Evolutionary conservation across 2,888 invertebrate genomes (phyloP), one percentile per base, ranked within the genome.

Genomic region (Chrysolina haemoptera): DNA sequence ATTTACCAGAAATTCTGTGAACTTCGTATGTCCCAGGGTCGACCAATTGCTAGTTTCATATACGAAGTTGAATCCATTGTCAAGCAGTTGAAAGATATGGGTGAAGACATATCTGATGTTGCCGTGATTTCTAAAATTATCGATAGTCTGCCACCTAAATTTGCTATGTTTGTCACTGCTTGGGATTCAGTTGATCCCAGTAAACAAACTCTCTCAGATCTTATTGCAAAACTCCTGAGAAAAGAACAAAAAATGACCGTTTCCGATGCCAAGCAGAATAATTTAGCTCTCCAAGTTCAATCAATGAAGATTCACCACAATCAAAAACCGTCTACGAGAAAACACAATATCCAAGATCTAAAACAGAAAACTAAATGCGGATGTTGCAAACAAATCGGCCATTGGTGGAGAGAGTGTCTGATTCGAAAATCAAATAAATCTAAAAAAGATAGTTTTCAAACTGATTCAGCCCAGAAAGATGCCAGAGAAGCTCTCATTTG

Each of bases 91-190:
- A n/a, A n/a, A n/a, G n/a, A n/a, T n/a, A n/a, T n/a, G n/a, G n/a
- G n/a, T n/a, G n/a, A n/a, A n/a, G n/a, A n/a, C n/a, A n/a, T n/a
- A n/a, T n/a, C n/a, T n/a, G n/a, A n/a, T n/a, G n/a, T n/a, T n/a
- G n/a, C n/a, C n/a, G n/a, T n/a, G n/a, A n/a, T n/a, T n/a, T n/a
- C n/a, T n/a, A n/a, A n/a, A n/a, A n/a, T n/a, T n/a, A n/a, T n/a
- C n/a, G n/a, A n/a, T n/a, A n/a, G n/a, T n/a, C n/a, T n/a, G n/a
- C n/a, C n/a, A 50, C 27, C 71, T 9, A 71, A 46, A 18, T 78
- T 43, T 67, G 75, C 59, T 64, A 40, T 55, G 46, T 75, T 77
- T 46, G 14, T 69, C 12, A 77, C 76, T 16, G 66, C 9, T 10
- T 27, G 3, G 53, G 1, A 53, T 20, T 20, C 16, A 48, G 35